phyloP scores from a whole-genome alignment of 2,113 vertebrate genomes.

The Campylomormyrus tamandua region DNA sequence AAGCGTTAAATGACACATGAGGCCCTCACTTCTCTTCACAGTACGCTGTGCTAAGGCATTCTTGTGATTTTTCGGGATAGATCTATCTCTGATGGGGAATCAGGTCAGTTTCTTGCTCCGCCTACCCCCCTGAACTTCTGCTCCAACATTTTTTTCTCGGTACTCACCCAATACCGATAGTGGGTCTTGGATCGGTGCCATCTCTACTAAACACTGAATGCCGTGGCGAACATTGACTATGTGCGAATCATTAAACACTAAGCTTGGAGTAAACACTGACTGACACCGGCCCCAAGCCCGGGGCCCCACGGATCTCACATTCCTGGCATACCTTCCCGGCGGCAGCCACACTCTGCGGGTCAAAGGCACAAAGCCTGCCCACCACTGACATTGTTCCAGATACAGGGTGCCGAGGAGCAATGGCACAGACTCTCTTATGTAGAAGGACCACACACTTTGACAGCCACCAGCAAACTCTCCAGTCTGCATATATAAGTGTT shows the following conservation, averaged over 20 bases:
- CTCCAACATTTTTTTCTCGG: neutral
- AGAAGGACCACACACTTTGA: neutral
- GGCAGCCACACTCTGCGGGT: neutral
- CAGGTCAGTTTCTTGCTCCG: neutral
- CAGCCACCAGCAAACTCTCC: neutral
- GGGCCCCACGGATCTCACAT: constrained; percentile 4
- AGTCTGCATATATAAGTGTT: neutral
- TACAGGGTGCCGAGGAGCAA: neutral
- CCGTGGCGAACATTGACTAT: neutral
- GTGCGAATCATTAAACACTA: neutral
- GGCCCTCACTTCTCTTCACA: neutral
- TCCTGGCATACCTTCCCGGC: constrained; percentile 8
- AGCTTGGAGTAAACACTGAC: neutral
- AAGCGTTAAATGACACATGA: neutral
- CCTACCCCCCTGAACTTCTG: neutral
- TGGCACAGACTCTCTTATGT: neutral
- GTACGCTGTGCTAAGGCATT: neutral
- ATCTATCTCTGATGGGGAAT: neutral
- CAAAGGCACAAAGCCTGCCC: neutral
- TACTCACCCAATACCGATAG: neutral
- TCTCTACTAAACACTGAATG: neutral
- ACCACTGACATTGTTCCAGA: neutral
- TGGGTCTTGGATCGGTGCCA: neutral
- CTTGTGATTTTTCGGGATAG: neutral
- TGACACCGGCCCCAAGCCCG: neutral